Conservation (phyloP, 2,888 invertebrate genomes). For the Cremastinae sp. region DNA sequence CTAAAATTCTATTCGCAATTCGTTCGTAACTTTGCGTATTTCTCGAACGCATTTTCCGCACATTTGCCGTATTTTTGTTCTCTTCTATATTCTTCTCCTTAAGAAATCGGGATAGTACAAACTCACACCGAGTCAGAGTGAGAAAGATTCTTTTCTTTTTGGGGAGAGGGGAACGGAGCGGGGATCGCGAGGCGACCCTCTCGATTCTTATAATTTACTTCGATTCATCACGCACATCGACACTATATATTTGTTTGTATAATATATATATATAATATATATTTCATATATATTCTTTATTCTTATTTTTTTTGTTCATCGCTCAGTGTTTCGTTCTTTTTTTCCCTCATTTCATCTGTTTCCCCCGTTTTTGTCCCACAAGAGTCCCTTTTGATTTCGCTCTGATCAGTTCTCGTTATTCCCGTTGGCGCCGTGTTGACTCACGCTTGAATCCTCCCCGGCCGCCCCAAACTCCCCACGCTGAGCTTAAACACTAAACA, state of each 20-base stretch:
- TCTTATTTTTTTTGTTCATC: conserved; percentile 70
- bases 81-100: conserved; percentile 5
- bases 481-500: background rate
- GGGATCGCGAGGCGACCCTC: background rate
- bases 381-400: conserved; percentile 72
- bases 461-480: background rate
- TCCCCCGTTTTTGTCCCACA: conserved; percentile 61
- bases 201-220: conserved; percentile 48
- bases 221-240: conserved; percentile 53
- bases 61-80: background rate
- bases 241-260: conserved; percentile 29
- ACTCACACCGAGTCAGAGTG: conserved; percentile 9
- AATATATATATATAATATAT: conserved; percentile 47
- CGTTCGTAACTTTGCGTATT: conserved; percentile 7
- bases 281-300: conserved; percentile 59
- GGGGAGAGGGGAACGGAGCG: background rate
- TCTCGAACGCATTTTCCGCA: background rate
- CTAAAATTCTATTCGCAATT: conserved; percentile 21
- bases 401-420: conserved; percentile 62
- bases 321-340: conserved; percentile 65
- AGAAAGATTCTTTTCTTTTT: background rate
- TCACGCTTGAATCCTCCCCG: background rate
- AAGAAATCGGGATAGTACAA: conserved; percentile 7
- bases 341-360: conserved; percentile 28
- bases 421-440: conserved; percentile 20